Evolutionary conservation across 2,113 vertebrate species (phyloP).

Genomic region (Tyrannus savana): DNA sequence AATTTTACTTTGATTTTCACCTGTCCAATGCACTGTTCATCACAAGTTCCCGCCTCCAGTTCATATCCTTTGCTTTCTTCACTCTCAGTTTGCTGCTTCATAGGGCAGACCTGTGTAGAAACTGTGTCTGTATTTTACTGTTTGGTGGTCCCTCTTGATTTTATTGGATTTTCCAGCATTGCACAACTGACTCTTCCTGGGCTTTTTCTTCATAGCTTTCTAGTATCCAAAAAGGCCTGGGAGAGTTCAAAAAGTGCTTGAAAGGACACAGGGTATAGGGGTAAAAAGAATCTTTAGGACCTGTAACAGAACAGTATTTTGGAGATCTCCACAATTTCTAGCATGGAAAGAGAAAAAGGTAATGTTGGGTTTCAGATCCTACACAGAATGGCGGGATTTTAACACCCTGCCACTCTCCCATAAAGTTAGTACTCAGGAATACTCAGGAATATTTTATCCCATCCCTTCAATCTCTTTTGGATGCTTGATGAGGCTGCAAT

Average conservation of each 20-base stretch:
- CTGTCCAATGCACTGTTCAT: neutral
- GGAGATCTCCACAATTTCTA: neutral
- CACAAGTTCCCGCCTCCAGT: neutral
- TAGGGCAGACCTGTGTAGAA: neutral
- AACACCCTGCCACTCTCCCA: neutral
- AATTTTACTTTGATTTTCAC: neutral
- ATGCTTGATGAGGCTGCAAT: neutral
- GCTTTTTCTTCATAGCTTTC: neutral
- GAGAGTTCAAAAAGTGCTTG: neutral
- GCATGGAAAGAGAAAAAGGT: neutral
- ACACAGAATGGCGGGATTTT: neutral
- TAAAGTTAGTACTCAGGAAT: neutral
- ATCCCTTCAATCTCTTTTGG: neutral
- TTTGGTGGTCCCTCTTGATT: neutral
- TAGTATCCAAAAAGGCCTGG: neutral
- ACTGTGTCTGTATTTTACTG: neutral
- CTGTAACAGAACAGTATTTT: neutral
- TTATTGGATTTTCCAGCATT: neutral
- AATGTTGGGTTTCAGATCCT: neutral
- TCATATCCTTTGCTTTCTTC: neutral
- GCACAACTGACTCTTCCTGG: neutral
- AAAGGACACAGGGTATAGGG: fast-evolving
- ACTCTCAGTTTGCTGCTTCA: neutral
- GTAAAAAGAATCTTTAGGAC: neutral
- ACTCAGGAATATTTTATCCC: neutral